Percentiles rank a stretch among this genome's conserved stretches.
These are phyloP conservation scores for Rhinolophus ferrumequinum DNA, from an alignment of 2,113 vertebrate genomes.

Conservation along the genomic window DNA sequence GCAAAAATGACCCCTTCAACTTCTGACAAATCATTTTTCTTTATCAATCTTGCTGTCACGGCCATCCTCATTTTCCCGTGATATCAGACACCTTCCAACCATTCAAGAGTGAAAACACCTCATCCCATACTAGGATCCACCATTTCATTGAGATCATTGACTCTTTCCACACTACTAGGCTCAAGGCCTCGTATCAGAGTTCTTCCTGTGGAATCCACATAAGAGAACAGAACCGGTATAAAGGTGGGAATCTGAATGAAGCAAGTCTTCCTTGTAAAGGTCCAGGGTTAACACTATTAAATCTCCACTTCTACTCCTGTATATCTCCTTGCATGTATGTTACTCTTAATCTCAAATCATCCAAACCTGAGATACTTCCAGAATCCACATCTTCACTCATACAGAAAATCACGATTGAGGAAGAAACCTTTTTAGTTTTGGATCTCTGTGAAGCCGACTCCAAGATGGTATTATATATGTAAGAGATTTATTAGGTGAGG, in stretches of 20 bases:
- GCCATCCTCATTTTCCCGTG: not conserved
- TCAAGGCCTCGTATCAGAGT: not conserved
- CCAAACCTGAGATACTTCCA: not conserved
- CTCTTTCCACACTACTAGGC: not conserved
- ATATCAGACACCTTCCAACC: not conserved
- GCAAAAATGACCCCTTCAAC: not conserved
- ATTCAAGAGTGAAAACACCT: not conserved
- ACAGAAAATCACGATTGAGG: not conserved
- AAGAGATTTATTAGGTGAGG: not conserved
- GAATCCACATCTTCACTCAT: not conserved
- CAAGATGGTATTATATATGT: not conserved
- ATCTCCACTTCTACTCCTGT: not conserved
- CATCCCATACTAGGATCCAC: not conserved
- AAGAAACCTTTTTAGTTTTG: not conserved
- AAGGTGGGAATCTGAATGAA: conserved; percentile 41
- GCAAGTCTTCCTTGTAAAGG: not conserved
- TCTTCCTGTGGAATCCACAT: not conserved
- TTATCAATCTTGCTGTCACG: not conserved
- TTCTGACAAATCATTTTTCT: not conserved
- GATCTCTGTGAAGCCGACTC: not conserved
- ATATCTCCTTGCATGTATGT: not conserved
- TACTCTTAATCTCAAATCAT: conserved; percentile 32
- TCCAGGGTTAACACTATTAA: not conserved
- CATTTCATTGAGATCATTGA: conserved; percentile 21
- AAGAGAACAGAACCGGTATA: not conserved